phyloP scores from a whole-genome alignment of 2,797 vertebrate genomes.

The Mus spretus region DNA sequence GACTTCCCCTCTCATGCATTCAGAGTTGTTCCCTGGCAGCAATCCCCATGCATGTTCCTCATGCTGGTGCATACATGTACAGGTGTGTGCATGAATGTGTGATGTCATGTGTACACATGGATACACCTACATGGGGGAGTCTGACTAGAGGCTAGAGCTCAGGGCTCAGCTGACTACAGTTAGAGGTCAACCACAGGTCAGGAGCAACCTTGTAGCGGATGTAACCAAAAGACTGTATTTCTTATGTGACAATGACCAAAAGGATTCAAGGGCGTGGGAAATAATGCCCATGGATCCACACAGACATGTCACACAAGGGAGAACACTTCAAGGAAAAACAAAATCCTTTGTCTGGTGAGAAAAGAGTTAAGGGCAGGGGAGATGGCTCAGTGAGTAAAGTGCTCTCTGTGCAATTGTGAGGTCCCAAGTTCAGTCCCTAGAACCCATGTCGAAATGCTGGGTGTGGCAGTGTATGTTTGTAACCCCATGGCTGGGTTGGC shows the following conservation, averaged over 20 bases:
- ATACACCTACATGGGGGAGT: too few species aligned
- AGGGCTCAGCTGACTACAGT: neutral
- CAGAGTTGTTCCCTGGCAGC: neutral
- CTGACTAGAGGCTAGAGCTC: neutral
- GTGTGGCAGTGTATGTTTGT: neutral
- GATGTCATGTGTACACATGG: neutral
- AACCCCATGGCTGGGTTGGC: neutral
- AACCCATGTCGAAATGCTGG: neutral
- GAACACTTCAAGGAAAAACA: neutral
- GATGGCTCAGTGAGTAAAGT: too few species aligned
- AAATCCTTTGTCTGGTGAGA: too few species aligned
- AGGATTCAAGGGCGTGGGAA: neutral
- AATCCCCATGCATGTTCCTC: rapidly evolving
- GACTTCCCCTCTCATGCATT: neutral
- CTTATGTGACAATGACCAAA: neutral
- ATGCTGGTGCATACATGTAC: too few species aligned
- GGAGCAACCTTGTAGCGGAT: neutral
- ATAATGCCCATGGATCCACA: rapidly evolving
- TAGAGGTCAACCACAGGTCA: neutral
- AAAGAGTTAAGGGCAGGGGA: neutral
- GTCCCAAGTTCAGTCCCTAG: neutral
- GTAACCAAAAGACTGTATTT: rapidly evolving
- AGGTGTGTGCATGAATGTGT: rapidly evolving
- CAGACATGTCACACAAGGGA: neutral
- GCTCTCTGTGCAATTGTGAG: too few species aligned